Conservation (phyloP, 2,797 vertebrate genomes). For the Tauraco hartlaubi region DNA sequence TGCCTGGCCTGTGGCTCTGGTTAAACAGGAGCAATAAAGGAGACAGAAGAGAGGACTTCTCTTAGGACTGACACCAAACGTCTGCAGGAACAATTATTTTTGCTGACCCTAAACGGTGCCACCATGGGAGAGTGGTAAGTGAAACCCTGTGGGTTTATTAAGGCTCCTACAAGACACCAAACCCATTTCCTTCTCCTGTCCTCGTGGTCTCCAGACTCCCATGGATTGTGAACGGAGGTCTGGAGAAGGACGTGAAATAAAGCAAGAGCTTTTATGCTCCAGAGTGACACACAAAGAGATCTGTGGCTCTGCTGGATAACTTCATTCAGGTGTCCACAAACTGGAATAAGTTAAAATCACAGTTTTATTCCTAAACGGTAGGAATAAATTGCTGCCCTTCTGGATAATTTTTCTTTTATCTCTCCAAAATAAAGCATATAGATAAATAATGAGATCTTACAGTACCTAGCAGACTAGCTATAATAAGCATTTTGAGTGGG, state of each 20-base stretch:
- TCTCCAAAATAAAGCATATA: slow-evolving; percentile 38
- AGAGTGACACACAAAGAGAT: neutral
- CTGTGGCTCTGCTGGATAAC: neutral
- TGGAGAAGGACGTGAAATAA: neutral
- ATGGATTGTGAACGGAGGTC: neutral
- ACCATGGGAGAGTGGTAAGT: neutral
- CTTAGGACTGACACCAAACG: neutral
- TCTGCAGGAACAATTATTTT: neutral
- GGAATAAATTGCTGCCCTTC: slow-evolving; percentile 17
- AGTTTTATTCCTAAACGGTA: slow-evolving; percentile 8
- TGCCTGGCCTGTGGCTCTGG: neutral
- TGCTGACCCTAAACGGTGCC: neutral
- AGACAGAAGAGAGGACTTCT: neutral
- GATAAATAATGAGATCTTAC: slow-evolving; percentile 39
- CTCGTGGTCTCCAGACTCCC: neutral
- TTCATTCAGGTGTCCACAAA: neutral
- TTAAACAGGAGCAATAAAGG: neutral
- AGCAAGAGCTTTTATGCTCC: neutral
- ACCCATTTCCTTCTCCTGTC: neutral
- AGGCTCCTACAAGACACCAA: neutral
- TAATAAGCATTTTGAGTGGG: slow-evolving; percentile 42
- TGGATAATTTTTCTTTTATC: slow-evolving; percentile 23
- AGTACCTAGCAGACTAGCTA: slow-evolving; percentile 5
- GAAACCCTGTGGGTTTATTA: neutral
- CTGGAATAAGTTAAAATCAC: neutral